These are phyloP conservation scores for Sceloporus tristichus DNA, from an alignment of 2,113 vertebrate species.

Conservation along the genomic window DNA sequence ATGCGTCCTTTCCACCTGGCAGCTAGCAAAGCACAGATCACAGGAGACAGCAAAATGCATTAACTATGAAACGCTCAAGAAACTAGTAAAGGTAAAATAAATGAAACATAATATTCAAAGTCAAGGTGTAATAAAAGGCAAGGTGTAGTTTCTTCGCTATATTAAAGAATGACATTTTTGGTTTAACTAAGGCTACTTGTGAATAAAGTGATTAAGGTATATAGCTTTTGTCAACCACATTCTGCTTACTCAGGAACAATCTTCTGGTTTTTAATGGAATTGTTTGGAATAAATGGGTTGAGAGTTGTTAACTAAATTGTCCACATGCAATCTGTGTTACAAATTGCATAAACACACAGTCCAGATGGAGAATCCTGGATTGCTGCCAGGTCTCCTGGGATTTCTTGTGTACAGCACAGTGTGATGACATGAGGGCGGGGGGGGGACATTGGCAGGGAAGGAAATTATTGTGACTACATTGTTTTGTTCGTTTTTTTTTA, in stretches of 20 bases:
- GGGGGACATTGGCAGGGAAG: neutral
- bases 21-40: neutral
- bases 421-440: neutral
- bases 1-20: neutral
- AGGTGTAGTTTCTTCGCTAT: neutral
- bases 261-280: neutral
- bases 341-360: neutral
- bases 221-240: neutral
- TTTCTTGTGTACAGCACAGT: neutral
- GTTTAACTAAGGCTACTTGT: neutral
- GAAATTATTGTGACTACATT: neutral
- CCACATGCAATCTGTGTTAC: neutral
- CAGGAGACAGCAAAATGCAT: neutral
- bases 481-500: conserved; percentile 58
- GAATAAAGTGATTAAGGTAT: neutral
- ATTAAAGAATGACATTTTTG: neutral
- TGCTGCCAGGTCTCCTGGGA: neutral
- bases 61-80: neutral
- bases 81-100: neutral
- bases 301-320: conserved; percentile 12
- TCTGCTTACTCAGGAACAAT: neutral
- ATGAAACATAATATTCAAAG: neutral
- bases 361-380: conserved; percentile 1
- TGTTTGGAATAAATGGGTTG: neutral
- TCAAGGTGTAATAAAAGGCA: neutral